Evolutionary conservation across 2,113 vertebrate genomes (phyloP).

Genomic region (Sinocyclocheilus rhinocerous): DNA sequence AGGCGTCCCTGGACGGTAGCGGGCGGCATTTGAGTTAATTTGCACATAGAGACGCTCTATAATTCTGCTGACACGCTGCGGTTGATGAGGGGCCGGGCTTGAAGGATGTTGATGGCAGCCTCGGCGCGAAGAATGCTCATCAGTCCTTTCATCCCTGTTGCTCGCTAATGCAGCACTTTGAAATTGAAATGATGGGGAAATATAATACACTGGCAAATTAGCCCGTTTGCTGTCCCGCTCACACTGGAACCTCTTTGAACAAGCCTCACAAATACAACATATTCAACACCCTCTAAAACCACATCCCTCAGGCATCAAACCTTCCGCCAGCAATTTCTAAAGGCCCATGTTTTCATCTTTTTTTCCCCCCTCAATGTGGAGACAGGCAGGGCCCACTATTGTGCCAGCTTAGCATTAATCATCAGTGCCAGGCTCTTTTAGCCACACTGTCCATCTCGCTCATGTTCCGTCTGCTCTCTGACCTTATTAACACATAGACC

Average conservation of each 20-base stretch:
- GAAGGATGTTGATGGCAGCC: slow-evolving; percentile 45
- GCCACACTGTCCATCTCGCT: slow-evolving; percentile 5
- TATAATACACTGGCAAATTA: slow-evolving; percentile 55
- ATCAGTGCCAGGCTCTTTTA: slow-evolving; percentile 34
- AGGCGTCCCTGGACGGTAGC: slow-evolving; percentile 59
- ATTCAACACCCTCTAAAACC: slow-evolving; percentile 31
- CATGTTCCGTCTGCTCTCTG: slow-evolving; percentile 32
- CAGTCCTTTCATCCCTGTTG: slow-evolving; percentile 48
- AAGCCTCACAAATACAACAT: neutral
- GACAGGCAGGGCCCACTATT: neutral
- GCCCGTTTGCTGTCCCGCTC: slow-evolving; percentile 51
- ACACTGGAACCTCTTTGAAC: slow-evolving; percentile 43
- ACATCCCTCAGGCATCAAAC: slow-evolving; percentile 34
- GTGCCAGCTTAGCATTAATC: slow-evolving; percentile 25
- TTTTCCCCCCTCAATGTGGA: neutral
- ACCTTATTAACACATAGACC: slow-evolving; percentile 42
- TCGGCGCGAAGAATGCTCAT: slow-evolving; percentile 5
- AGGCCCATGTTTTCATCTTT: slow-evolving; percentile 1
- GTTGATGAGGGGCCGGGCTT: slow-evolving; percentile 31
- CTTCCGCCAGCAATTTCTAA: neutral
- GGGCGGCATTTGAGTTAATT: slow-evolving; percentile 35
- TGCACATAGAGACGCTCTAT: slow-evolving; percentile 13
- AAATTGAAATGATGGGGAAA: slow-evolving; percentile 60
- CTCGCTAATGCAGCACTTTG: slow-evolving; percentile 57
- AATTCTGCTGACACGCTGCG: slow-evolving; percentile 49